Base-by-base conservation (phyloP, 1,140 invertebrate genomes). In the Plectrocnemia conspersa region DNA sequence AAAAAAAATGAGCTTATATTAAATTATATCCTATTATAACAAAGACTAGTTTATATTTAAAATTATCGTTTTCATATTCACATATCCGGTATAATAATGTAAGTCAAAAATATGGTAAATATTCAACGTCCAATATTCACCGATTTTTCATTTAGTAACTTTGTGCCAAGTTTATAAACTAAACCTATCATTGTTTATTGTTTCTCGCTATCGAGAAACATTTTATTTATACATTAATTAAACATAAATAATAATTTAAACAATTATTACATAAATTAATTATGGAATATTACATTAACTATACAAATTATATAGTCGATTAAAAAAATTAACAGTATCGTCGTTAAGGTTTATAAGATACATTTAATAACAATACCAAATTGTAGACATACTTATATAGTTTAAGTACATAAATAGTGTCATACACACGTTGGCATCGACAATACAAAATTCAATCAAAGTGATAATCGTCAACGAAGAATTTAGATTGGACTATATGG, bases 211-310 rank as follows among this genome's bases (percentile, higher is more conserved):
- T 23, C 10, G 11, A 40, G 45, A 61, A 61, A 56, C 33, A 53
- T 32, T 42, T n/a, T 16, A 35, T 27, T 24, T 48, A 21, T 19
- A 35, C n/a, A n/a, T n/a, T n/a, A n/a, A n/a, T n/a, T n/a, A n/a
- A n/a, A 7, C 7, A 46, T 40, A 32, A 55, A 24, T 55, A 55
- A 40, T 45, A 47, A 5, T 18, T 46, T 18, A 52, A 16, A 50
- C 27, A 44, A n/a, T n/a, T n/a, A n/a, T n/a, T 53, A 50, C 32
- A 52, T 58, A 40, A 52, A 29, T 45, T 54, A 55, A 48, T 38
- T 52, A 59, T 59, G 58, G 52, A 59, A 59, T 52, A 55, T 33
- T 52, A 59, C 23, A 58, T 48, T 52, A 50, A 56, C 38, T 56
- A 50, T 44, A 56, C 54, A 56, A 56, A 41, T 35, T 38, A 46